Conservation (phyloP, 2,113 vertebrate genomes). For the Hucho hucho region DNA sequence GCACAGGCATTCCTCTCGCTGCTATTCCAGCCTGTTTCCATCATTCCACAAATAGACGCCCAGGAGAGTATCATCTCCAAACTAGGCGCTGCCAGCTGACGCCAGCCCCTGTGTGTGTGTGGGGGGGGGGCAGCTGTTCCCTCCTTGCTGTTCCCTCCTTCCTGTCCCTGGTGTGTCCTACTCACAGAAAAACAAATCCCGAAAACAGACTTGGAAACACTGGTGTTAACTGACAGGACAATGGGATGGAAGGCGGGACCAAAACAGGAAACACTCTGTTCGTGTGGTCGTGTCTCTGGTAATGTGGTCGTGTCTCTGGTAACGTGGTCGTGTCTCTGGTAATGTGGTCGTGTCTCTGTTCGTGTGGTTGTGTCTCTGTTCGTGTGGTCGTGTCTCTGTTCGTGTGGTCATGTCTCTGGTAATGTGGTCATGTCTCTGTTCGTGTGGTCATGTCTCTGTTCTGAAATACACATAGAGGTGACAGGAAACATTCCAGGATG, state of each 20-base stretch:
- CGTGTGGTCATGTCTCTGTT: too few species aligned
- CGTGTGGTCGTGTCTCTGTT: too few species aligned
- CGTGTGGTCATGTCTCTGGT: too few species aligned
- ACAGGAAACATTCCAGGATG: background rate
- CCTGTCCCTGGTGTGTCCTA: background rate
- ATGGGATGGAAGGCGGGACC: slow-evolving; percentile 2
- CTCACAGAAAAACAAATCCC: background rate
- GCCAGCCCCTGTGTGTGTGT: slow-evolving; percentile 35
- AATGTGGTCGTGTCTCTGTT: too few species aligned
- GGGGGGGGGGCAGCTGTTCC: slow-evolving; percentile 28
- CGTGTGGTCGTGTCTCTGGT: too few species aligned
- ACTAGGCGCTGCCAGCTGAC: slow-evolving; percentile 79
- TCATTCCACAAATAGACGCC: slow-evolving; percentile 78
- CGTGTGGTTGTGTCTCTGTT: too few species aligned
- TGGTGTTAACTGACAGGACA: background rate
- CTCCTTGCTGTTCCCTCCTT: slow-evolving; percentile 12
- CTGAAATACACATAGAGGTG: background rate
- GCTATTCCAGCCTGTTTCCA: slow-evolving; percentile 41
- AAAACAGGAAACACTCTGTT: background rate
- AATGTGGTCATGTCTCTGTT: too few species aligned
- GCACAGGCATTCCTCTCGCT: slow-evolving; percentile 27
- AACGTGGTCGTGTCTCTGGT: too few species aligned
- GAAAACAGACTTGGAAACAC: background rate
- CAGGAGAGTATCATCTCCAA: slow-evolving; percentile 69
- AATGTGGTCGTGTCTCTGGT: too few species aligned